A percentile compares a stretch with the other conserved stretches of the same genome.
phyloP scores from a whole-genome alignment of 1,140 invertebrate genomes.

The Luehdorfia chinensis region DNA sequence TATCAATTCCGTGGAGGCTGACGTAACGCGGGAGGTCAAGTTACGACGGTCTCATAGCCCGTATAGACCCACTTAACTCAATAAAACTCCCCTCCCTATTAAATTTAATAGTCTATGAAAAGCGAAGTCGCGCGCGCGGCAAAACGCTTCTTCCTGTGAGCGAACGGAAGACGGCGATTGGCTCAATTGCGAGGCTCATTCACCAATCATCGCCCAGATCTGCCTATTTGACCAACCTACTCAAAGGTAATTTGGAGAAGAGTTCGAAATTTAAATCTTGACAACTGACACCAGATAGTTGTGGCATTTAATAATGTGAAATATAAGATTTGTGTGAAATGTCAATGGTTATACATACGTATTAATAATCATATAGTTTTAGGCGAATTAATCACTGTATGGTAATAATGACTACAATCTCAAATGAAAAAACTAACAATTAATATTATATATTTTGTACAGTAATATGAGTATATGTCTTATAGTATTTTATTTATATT shows the following conservation, averaged over 20 bases:
- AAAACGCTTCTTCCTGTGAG: constrained; percentile 65
- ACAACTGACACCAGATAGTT: neutral
- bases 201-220: constrained; percentile 65
- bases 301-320: too few species aligned
- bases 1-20: constrained; percentile 21
- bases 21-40: constrained; percentile 37
- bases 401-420: too few species aligned
- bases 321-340: too few species aligned
- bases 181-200: constrained; percentile 65
- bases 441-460: too few species aligned
- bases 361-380: too few species aligned
- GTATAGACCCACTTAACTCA: constrained; percentile 69
- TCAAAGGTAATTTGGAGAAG: constrained; percentile 19
- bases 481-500: too few species aligned
- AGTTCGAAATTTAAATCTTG: constrained; percentile 33
- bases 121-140: constrained; percentile 41
- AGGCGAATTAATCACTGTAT: too few species aligned
- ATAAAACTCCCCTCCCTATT: constrained; percentile 71
- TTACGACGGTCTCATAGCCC: constrained; percentile 39
- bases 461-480: too few species aligned
- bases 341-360: too few species aligned
- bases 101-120: constrained; percentile 73
- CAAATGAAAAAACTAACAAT: too few species aligned
- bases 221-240: constrained; percentile 22
- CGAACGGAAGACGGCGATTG: constrained; percentile 71